These are phyloP conservation scores for Bostrychus sinensis DNA, from an alignment of 2,113 vertebrate genomes.

Conservation along the genomic window DNA sequence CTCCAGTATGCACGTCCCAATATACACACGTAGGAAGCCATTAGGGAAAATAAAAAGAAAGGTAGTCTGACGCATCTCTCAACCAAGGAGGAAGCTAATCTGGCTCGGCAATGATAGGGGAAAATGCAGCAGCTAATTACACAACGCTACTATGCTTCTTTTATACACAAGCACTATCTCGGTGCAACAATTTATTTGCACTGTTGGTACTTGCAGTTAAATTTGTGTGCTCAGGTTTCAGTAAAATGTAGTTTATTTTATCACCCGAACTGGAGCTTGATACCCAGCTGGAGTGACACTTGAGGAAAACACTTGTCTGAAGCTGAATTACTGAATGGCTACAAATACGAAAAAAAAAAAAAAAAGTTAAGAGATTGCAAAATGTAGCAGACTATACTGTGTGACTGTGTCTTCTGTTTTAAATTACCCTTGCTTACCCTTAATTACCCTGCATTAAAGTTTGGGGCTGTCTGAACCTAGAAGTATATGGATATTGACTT, in stretches of 20 bases:
- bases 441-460: too few species aligned
- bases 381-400: too few species aligned
- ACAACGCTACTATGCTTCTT: slow-evolving; percentile 55
- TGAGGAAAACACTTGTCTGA: slow-evolving; percentile 54
- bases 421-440: too few species aligned
- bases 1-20: slow-evolving; percentile 59
- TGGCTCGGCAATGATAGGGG: slow-evolving; percentile 65
- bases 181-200: slow-evolving; percentile 56
- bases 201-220: slow-evolving; percentile 29
- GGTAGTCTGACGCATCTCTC: slow-evolving; percentile 65
- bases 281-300: slow-evolving; percentile 67
- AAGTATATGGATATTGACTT: neutral
- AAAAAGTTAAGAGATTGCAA: too few species aligned
- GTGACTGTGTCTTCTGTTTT: too few species aligned
- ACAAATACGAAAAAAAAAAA: too few species aligned
- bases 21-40: slow-evolving; percentile 64
- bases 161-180: slow-evolving; percentile 40
- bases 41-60: slow-evolving; percentile 66
- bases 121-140: slow-evolving; percentile 65
- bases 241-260: slow-evolving; percentile 62
- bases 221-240: slow-evolving; percentile 43
- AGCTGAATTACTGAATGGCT: too few species aligned
- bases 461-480: too few species aligned
- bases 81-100: slow-evolving; percentile 65
- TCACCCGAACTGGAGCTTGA: slow-evolving; percentile 46